These are phyloP conservation scores for Marisa cornuarietis DNA, from an alignment of 1,140 invertebrate species.

Conservation along the genomic window DNA sequence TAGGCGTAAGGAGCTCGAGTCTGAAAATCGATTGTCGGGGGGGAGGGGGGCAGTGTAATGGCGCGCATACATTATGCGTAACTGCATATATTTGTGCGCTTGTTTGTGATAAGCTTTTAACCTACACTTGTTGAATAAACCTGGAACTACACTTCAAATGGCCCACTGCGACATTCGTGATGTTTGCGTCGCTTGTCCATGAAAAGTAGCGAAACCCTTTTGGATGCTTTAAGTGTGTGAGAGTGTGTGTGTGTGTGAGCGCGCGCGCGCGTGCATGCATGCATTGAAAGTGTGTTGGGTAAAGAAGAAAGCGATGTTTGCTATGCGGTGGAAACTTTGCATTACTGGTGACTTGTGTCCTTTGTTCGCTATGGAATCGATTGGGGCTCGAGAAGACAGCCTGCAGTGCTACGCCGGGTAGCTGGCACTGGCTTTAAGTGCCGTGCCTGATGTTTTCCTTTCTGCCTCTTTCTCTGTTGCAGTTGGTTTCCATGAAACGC, in stretches of 20 bases:
- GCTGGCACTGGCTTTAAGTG: too few species aligned
- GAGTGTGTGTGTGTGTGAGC: background rate
- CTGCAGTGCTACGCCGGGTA: background rate
- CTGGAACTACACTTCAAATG: background rate
- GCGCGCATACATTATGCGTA: too few species aligned
- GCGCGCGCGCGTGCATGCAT: background rate
- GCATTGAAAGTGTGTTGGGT: background rate
- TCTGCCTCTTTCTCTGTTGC: slow-evolving; percentile 6
- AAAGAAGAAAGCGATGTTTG: background rate
- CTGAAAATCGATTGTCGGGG: too few species aligned
- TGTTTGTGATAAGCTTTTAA: background rate
- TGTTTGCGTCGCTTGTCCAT: background rate
- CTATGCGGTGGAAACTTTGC: too few species aligned
- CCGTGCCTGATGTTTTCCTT: background rate
- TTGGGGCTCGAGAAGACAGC: background rate
- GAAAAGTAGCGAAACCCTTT: background rate
- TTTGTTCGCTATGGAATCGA: background rate
- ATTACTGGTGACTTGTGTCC: too few species aligned
- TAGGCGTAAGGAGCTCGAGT: too few species aligned
- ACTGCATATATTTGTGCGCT: too few species aligned
- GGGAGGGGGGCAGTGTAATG: too few species aligned
- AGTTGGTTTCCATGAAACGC: slow-evolving; percentile 44
- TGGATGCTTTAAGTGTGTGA: background rate
- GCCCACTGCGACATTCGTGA: background rate
- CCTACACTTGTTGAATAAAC: background rate